Evolutionary conservation across 2,888 invertebrate species (phyloP).

Genomic region (Cistogaster globosa): DNA sequence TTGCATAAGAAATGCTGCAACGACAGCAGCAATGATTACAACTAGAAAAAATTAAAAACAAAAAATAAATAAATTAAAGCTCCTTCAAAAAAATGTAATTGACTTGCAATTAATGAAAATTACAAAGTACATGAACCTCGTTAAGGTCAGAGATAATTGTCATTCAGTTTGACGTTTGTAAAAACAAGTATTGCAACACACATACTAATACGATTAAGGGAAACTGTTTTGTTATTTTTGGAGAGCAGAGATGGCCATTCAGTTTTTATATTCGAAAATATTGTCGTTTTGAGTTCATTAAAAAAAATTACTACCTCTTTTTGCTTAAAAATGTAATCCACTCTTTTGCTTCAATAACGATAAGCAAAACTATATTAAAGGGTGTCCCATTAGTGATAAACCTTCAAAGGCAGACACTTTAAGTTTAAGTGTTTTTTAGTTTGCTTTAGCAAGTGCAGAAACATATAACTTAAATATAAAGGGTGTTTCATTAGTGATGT

Average conservation of each 20-base stretch:
- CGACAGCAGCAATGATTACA: slow-evolving; percentile 13
- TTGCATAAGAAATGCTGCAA: slow-evolving; percentile 13
- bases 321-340: no score
- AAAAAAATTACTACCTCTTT: background rate
- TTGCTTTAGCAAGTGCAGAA: no score
- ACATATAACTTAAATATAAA: no score
- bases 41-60: slow-evolving; percentile 13
- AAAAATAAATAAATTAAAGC: slow-evolving; percentile 29
- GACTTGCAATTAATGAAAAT: slow-evolving; percentile 69
- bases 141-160: slow-evolving; percentile 69
- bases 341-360: no score
- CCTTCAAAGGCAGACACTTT: no score
- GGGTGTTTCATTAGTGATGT: no score
- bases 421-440: no score
- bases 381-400: no score
- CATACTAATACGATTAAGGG: background rate
- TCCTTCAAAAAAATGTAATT: slow-evolving; percentile 54
- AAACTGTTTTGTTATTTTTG: background rate
- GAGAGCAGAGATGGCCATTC: background rate
- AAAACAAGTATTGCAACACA: slow-evolving; percentile 17
- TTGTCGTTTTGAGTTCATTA: background rate
- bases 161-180: slow-evolving; percentile 20
- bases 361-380: no score
- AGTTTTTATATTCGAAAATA: background rate
- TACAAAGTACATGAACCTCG: slow-evolving; percentile 67